phyloP scores from a whole-genome alignment of 2,113 vertebrate genomes.

The Patagioenas fasciata region DNA sequence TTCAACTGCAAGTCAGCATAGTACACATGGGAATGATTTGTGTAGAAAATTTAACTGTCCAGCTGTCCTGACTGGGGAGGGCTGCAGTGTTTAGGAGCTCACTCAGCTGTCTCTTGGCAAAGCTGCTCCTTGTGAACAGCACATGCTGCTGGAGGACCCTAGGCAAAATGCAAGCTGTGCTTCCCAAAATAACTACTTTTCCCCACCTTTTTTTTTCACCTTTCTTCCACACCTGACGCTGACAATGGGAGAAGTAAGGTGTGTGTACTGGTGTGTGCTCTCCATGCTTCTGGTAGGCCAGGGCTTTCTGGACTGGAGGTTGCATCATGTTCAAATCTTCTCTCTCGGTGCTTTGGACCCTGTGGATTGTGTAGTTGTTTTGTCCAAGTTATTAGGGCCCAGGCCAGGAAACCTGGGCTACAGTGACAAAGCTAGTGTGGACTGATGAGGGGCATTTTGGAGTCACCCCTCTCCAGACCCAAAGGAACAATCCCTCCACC shows the following conservation, averaged over 20 bases:
- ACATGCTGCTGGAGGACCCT: fast-evolving
- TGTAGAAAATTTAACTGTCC: background rate
- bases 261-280: fast-evolving
- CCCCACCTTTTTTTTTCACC: background rate
- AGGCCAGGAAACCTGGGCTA: background rate
- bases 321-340: background rate
- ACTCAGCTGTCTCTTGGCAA: background rate
- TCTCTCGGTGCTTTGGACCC: background rate
- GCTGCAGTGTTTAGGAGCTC: background rate
- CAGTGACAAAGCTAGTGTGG: background rate
- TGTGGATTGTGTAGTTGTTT: background rate
- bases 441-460: background rate
- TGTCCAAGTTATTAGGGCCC: background rate
- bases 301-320: background rate
- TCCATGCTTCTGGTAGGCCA: fast-evolving
- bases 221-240: background rate
- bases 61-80: background rate
- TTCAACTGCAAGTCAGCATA: background rate
- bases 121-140: background rate
- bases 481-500: background rate
- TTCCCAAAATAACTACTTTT: background rate
- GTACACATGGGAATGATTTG: background rate
- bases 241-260: background rate
- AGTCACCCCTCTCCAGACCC: background rate
- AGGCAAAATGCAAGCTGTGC: background rate